phyloP scores from a whole-genome alignment of 37 sponge, comb jelly and placozoan species.

The Eunapius fragilis region DNA sequence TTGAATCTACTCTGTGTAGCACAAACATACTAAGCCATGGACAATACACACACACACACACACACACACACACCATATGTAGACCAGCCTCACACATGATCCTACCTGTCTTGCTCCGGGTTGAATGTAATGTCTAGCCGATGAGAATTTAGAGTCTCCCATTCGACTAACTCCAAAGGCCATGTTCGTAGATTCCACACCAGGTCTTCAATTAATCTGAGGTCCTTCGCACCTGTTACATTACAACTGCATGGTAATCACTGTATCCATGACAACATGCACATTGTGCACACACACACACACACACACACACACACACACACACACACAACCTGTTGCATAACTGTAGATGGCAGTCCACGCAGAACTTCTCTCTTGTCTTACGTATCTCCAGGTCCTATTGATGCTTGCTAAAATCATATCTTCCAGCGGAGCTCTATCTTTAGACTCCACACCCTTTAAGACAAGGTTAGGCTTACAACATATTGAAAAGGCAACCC shows the following conservation, averaged over 20 bases:
- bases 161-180: constrained; percentile 80
- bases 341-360: constrained; percentile 76
- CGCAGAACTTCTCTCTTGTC: constrained; percentile 55
- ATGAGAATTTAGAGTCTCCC: constrained; percentile 76
- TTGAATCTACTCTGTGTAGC: too few relatives aligned
- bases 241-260: neutral
- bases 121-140: constrained; percentile 73
- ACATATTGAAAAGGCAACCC: neutral
- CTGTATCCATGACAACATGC: neutral
- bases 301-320: neutral
- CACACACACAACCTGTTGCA: constrained; percentile 22
- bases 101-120: constrained; percentile 76
- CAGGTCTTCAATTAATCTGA: constrained; percentile 39
- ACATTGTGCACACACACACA: neutral
- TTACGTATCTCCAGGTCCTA: constrained; percentile 54
- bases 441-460: neutral
- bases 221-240: constrained; percentile 2
- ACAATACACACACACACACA: constrained; percentile 1
- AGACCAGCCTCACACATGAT: neutral
- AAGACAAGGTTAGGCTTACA: neutral
- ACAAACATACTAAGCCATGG: too few relatives aligned
- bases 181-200: constrained; percentile 84
- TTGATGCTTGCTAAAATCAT: constrained; percentile 35
- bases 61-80: too few relatives aligned
- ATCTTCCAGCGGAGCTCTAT: neutral